These are phyloP conservation scores for Globia sparganii DNA, from an alignment of 2,888 invertebrate genomes.

Conservation along the genomic window DNA sequence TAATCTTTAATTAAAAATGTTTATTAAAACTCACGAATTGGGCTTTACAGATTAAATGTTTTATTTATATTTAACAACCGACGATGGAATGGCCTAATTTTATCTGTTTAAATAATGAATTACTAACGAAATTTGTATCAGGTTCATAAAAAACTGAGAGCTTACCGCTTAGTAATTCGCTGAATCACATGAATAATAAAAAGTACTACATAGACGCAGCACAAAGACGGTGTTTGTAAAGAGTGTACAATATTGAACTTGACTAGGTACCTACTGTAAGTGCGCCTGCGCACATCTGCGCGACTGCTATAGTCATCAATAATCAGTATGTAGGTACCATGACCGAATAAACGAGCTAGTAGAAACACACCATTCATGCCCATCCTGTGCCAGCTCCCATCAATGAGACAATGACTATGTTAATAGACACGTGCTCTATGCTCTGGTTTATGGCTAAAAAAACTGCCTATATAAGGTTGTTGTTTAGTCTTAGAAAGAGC, in stretches of 20 bases:
- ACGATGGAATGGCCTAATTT: constrained; percentile 33
- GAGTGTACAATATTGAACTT: background rate
- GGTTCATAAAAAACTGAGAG: background rate
- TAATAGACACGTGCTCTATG: constrained; percentile 17
- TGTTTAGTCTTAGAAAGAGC: background rate
- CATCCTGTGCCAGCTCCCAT: constrained; percentile 13
- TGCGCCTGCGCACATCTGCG: constrained; percentile 26
- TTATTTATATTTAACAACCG: constrained; percentile 42
- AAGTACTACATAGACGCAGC: background rate
- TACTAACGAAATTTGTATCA: background rate
- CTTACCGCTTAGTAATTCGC: background rate
- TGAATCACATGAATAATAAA: constrained; percentile 5
- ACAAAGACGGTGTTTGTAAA: constrained; percentile 3
- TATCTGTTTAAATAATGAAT: constrained; percentile 5
- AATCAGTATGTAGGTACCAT: background rate
- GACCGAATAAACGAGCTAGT: background rate
- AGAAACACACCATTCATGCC: constrained; percentile 21
- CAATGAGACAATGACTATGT: constrained; percentile 8
- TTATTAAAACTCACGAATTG: constrained; percentile 46
- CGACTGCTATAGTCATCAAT: constrained; percentile 36
- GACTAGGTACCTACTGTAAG: background rate
- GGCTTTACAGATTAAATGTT: constrained; percentile 43
- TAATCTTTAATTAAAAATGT: constrained; percentile 58
- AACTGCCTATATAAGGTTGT: background rate
- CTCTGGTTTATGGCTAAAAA: background rate